A percentile compares a stretch with the other conserved stretches of the same genome.
Evolutionary conservation across 2,113 vertebrate genomes (phyloP).

Genomic region (Nerophis lumbriciformis): DNA sequence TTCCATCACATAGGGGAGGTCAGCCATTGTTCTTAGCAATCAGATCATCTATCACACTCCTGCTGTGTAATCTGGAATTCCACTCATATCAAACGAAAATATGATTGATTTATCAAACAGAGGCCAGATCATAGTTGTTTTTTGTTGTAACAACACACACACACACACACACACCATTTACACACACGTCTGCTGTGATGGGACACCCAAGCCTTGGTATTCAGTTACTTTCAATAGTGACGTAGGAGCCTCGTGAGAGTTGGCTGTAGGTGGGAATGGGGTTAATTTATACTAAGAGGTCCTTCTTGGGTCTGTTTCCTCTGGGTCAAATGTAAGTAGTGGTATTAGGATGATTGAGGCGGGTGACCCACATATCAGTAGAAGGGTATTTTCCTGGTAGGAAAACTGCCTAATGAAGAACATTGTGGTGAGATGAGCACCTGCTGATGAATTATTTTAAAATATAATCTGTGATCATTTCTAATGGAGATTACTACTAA

Average conservation of each 20-base stretch:
- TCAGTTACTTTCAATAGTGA: not conserved
- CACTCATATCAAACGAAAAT: constrained; percentile 9
- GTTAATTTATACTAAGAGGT: not conserved
- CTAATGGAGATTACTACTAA: no score
- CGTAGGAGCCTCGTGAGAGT: not conserved
- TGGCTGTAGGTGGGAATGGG: not conserved
- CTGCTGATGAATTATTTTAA: no score
- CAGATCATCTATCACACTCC: constrained; percentile 37
- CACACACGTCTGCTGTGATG: constrained; percentile 22
- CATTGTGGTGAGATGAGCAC: no score
- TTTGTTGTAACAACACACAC: not conserved
- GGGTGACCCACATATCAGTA: no score
- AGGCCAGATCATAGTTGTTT: not conserved
- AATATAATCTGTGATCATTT: no score
- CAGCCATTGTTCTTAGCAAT: constrained; percentile 42
- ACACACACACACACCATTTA: constrained; percentile 6
- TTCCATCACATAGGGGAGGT: constrained; percentile 56
- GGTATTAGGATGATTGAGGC: no score
- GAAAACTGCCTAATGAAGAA: no score
- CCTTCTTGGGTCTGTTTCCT: no score
- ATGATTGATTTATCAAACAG: no score
- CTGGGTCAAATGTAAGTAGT: no score
- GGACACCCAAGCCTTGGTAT: not conserved
- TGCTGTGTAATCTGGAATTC: constrained; percentile 11
- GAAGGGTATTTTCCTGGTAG: no score